Percentiles rank a stretch among this genome's conserved stretches.
Conservation (phyloP, 2,888 invertebrate genomes). For the Drosophila antonietae region DNA sequence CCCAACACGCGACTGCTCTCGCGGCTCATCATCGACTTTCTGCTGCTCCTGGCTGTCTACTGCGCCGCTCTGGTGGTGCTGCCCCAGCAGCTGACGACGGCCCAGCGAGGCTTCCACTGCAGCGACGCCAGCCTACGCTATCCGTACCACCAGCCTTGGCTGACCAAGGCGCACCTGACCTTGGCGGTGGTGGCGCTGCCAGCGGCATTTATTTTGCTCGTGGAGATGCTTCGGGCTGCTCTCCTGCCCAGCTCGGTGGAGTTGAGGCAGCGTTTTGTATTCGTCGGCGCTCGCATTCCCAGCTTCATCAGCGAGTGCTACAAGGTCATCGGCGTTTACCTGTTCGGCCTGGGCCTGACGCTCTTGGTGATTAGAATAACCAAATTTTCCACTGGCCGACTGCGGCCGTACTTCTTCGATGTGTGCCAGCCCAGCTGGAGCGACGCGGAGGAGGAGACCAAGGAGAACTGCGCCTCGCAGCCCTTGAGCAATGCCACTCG, state of each 20-base stretch:
- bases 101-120: constrained; percentile 94
- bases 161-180: constrained; percentile 76
- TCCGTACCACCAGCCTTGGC: constrained; percentile 86
- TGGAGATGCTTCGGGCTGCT: constrained; percentile 78
- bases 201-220: constrained; percentile 67
- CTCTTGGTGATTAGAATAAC: constrained; percentile 56
- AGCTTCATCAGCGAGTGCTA: constrained; percentile 80
- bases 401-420: constrained; percentile 78
- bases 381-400: constrained; percentile 66
- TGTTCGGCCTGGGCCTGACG: constrained; percentile 75
- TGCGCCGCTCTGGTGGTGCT: constrained; percentile 71
- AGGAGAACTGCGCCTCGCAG: constrained; percentile 30
- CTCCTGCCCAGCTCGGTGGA: constrained; percentile 51
- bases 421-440: constrained; percentile 75
- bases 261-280: constrained; percentile 67
- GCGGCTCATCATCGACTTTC: constrained; percentile 76
- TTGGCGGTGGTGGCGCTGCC: constrained; percentile 72
- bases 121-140: constrained; percentile 95
- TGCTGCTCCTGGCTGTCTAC: constrained; percentile 68
- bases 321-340: constrained; percentile 73
- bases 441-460: constrained; percentile 30
- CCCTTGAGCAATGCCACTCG: constrained; percentile 18
- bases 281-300: constrained; percentile 75
- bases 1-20: constrained; percentile 76
- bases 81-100: constrained; percentile 65